Evolutionary conservation across 2,113 vertebrate genomes (phyloP).

Genomic region (Tiliqua scincoides): DNA sequence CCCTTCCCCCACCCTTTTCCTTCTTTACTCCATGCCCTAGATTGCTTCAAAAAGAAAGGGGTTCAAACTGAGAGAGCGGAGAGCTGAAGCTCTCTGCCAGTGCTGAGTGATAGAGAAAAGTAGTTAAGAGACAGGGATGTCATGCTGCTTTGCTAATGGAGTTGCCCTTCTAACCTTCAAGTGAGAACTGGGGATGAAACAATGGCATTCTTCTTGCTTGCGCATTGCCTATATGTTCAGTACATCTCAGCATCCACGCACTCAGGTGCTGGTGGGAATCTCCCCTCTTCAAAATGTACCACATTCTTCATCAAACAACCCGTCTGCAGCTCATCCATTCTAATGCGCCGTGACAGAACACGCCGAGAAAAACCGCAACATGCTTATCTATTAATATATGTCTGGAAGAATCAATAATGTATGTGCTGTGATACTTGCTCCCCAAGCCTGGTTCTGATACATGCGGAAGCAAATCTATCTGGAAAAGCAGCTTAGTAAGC

Average conservation of each 20-base stretch:
- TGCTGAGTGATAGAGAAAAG: rapidly evolving
- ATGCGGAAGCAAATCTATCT: conserved; percentile 32
- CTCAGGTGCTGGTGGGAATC: rapidly evolving
- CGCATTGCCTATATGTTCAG: background rate
- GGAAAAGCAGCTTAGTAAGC: conserved; percentile 49
- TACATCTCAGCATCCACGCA: background rate
- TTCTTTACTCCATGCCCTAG: conserved; percentile 22
- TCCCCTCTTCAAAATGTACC: background rate
- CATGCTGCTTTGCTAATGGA: conserved; percentile 30
- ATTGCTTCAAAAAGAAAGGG: background rate
- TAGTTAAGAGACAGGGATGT: background rate
- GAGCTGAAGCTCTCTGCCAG: background rate
- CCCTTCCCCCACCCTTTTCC: conserved; percentile 10
- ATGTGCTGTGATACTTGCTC: conserved; percentile 34
- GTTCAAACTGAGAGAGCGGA: background rate
- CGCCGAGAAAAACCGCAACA: conserved; percentile 40
- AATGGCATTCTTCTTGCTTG: conserved; percentile 21
- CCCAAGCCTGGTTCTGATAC: conserved; percentile 5
- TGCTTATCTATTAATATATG: conserved; percentile 60
- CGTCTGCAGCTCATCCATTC: conserved; percentile 14
- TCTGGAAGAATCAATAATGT: conserved; percentile 62
- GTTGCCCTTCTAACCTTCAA: conserved; percentile 22
- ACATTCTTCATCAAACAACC: conserved; percentile 18
- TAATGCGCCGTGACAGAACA: conserved; percentile 59
- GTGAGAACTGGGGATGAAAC: conserved; percentile 8